Conservation (phyloP, 2,888 invertebrate species). For the Lepidonotus clava region DNA sequence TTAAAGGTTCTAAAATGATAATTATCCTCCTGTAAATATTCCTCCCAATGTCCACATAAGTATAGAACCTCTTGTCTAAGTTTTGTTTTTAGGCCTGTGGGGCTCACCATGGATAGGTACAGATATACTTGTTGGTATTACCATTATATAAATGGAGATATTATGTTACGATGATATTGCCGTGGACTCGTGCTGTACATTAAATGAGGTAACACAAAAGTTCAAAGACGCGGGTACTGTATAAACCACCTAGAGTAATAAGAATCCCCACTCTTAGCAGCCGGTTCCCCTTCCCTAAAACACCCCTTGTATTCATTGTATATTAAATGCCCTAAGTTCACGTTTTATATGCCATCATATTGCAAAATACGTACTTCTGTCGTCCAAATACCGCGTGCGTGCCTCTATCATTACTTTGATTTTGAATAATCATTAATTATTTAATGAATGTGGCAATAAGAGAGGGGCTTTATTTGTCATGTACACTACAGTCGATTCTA, state of each 20-base stretch:
- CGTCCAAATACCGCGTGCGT: too few species aligned
- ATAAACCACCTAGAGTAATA: conserved; percentile 36
- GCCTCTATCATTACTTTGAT: too few species aligned
- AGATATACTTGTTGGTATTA: not conserved
- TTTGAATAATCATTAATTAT: too few species aligned
- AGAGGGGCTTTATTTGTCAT: too few species aligned
- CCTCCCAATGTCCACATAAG: not conserved
- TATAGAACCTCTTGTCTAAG: too few species aligned
- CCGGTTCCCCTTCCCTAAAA: not conserved
- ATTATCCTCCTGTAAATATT: not conserved
- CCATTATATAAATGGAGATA: conserved; percentile 2
- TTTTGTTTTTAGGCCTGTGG: conserved; percentile 12
- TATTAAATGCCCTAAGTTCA: too few species aligned
- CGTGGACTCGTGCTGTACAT: not conserved
- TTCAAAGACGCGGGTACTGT: conserved; percentile 45
- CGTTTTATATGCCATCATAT: conserved; percentile 2
- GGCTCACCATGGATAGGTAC: not conserved
- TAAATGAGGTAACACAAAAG: conserved; percentile 45
- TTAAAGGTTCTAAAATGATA: too few species aligned
- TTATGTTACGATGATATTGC: not conserved
- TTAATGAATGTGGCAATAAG: too few species aligned
- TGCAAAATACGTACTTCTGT: too few species aligned
- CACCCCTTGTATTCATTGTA: too few species aligned
- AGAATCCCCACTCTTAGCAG: too few species aligned
- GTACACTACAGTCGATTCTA: too few species aligned